Conservation (phyloP, 2,888 invertebrate species). For the Nephrotoma flavescens region DNA sequence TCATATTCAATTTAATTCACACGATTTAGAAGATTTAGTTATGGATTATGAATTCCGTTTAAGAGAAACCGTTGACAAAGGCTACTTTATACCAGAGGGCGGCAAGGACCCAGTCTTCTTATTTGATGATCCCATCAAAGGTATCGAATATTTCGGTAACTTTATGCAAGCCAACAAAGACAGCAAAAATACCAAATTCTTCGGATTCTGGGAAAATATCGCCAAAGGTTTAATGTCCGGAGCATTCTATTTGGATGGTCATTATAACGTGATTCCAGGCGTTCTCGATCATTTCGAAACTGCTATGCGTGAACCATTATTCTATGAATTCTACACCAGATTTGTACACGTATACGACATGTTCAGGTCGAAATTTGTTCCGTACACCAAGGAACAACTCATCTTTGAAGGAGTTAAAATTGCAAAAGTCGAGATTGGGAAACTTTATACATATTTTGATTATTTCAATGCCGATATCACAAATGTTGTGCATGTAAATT, state of each 20-base stretch:
- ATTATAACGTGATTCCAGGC: conserved; percentile 33
- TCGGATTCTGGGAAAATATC: conserved; percentile 40
- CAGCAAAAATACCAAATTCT: conserved; percentile 42
- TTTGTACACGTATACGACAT: conserved; percentile 39
- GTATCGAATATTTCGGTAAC: conserved; percentile 47
- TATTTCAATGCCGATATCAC: conserved; percentile 47
- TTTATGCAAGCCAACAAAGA: conserved; percentile 48
- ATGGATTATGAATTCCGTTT: conserved; percentile 31
- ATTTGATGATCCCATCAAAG: conserved; percentile 39
- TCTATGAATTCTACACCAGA: conserved; percentile 52
- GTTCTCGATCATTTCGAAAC: conserved; percentile 47
- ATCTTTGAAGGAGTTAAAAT: conserved; percentile 48
- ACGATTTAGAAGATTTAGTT: conserved; percentile 18
- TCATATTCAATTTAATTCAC: conserved; percentile 18
- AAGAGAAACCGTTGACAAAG: conserved; percentile 34
- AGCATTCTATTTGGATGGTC: not conserved
- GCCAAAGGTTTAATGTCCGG: conserved; percentile 43
- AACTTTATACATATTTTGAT: conserved; percentile 53
- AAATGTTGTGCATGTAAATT: conserved; percentile 31
- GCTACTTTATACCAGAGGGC: conserved; percentile 32
- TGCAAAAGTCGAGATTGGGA: conserved; percentile 45
- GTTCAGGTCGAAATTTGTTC: conserved; percentile 34
- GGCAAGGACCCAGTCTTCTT: conserved; percentile 36
- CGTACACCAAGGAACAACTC: conserved; percentile 46
- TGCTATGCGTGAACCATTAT: conserved; percentile 55